phyloP scores from a whole-genome alignment of 37 sponge, comb jelly and placozoan genomes.

The Halichondria panicea region DNA sequence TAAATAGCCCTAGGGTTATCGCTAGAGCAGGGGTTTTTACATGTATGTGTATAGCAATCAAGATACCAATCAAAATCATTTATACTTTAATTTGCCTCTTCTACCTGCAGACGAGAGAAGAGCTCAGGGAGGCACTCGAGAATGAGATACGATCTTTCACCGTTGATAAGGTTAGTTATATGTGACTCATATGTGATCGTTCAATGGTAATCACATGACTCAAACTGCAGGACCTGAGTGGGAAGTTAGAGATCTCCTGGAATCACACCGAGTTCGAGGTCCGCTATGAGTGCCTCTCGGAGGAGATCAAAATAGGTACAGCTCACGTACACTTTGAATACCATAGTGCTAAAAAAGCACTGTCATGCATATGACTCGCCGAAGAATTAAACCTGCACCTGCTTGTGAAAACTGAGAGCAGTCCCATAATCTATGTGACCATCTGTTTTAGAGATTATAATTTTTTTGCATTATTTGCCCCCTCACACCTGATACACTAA shows the following conservation, averaged over 20 bases:
- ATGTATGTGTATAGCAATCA: no score
- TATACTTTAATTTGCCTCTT: background rate
- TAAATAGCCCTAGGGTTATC: background rate
- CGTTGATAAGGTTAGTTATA: slow-evolving; percentile 75
- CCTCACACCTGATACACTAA: no score
- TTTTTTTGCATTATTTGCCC: no score
- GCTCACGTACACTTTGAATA: no score
- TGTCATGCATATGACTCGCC: no score
- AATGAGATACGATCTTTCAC: slow-evolving; percentile 93
- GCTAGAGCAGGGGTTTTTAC: background rate
- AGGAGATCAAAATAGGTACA: slow-evolving; percentile 95
- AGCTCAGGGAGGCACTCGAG: slow-evolving; percentile 94
- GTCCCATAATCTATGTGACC: no score
- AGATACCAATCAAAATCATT: no score
- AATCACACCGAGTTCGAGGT: slow-evolving; percentile 99
- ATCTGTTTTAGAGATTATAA: no score
- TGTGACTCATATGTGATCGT: slow-evolving; percentile 9
- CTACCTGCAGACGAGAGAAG: slow-evolving; percentile 82
- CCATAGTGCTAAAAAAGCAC: no score
- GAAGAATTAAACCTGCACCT: no score
- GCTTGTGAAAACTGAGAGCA: no score
- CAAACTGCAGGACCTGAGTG: slow-evolving; percentile 75
- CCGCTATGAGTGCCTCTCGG: slow-evolving; percentile 91
- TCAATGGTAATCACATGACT: background rate
- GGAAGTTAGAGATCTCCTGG: slow-evolving; percentile 90